Conservation (phyloP, 2,888 invertebrate species). For the Pheosia tremula region DNA sequence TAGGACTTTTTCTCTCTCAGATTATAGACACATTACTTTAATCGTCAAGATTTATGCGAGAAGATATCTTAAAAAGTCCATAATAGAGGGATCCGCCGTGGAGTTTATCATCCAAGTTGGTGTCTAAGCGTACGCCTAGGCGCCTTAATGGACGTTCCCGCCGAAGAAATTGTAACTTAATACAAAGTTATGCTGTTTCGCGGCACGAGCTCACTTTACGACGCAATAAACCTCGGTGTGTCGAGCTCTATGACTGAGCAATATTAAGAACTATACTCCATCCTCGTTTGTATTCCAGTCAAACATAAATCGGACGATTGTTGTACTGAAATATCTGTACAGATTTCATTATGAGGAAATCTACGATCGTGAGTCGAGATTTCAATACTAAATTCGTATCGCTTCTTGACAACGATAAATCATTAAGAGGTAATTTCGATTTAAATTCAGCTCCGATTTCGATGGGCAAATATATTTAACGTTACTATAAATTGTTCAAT, state of each 20-base stretch:
- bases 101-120: constrained; percentile 24
- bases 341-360: constrained; percentile 47
- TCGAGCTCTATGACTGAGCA: constrained; percentile 66
- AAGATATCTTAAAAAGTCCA: constrained; percentile 4
- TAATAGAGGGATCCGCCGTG: constrained; percentile 7
- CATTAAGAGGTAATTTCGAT: constrained; percentile 24
- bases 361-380: constrained; percentile 39
- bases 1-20: constrained; percentile 2
- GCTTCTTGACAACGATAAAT: constrained; percentile 25
- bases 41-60: constrained; percentile 3
- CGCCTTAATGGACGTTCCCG: constrained; percentile 45
- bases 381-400: constrained; percentile 34
- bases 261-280: constrained; percentile 66
- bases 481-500: background rate
- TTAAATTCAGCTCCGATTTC: constrained; percentile 15
- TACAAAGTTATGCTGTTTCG: constrained; percentile 72
- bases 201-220: constrained; percentile 74
- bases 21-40: constrained; percentile 1
- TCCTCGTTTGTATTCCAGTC: constrained; percentile 68
- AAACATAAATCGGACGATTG: constrained; percentile 67
- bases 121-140: constrained; percentile 18
- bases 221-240: constrained; percentile 68
- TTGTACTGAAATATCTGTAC: constrained; percentile 41
- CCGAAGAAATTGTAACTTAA: constrained; percentile 69
- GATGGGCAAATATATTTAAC: background rate